A percentile compares a stretch with the other conserved stretches of the same genome.
Evolutionary conservation across 2,888 invertebrate genomes (phyloP).

Genomic region (Spialia ferax): DNA sequence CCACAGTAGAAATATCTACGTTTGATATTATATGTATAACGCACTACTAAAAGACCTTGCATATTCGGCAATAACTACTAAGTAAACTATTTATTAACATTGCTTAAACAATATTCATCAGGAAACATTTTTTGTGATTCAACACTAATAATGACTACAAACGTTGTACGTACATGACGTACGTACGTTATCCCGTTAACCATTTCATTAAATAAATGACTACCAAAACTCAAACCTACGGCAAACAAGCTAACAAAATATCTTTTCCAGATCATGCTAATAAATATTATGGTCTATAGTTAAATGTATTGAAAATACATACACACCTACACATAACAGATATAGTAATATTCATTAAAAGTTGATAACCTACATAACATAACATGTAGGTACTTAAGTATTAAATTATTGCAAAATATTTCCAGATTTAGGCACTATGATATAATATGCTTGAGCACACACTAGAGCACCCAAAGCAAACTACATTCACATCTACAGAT

Average conservation of each 20-base stretch:
- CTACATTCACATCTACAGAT: conserved; percentile 3
- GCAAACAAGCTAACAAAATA: background rate
- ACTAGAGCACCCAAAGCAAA: background rate
- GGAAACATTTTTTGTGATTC: background rate
- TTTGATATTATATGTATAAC: no score
- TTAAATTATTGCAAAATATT: conserved; percentile 10
- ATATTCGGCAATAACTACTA: background rate
- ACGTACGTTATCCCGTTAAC: no score
- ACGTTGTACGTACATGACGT: no score
- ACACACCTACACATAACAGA: background rate
- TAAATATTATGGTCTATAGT: background rate
- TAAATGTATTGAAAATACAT: background rate
- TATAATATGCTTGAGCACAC: background rate
- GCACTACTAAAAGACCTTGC: background rate
- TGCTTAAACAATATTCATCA: background rate
- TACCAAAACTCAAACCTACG: background rate
- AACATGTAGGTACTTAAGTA: background rate
- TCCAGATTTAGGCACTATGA: conserved; percentile 10
- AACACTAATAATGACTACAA: background rate
- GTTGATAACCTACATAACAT: conserved; percentile 10
- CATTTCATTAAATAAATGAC: no score
- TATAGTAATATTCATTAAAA: background rate
- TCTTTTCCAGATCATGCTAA: background rate
- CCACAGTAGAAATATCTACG: no score
- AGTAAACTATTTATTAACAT: background rate